Evolutionary conservation across 2,113 vertebrate genomes (phyloP).

Genomic region (Illadopsis cleaveri): DNA sequence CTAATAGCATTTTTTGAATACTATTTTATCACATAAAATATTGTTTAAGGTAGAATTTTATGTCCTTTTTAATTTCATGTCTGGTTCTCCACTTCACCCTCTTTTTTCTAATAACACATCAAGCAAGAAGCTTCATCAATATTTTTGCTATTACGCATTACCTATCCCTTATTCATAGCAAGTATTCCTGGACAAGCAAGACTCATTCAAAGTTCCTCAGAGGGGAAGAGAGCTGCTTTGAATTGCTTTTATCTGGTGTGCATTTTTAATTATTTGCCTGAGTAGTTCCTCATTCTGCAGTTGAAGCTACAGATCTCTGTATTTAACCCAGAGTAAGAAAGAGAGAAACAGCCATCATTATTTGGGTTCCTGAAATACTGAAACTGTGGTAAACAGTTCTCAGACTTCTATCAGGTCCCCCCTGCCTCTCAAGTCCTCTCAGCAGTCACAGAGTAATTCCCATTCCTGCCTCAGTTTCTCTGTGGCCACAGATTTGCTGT

Average conservation of each 20-base stretch:
- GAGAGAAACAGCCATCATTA: not conserved
- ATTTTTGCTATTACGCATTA: not conserved
- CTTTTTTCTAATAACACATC: not conserved
- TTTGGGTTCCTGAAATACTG: not conserved
- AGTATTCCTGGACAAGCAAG: not conserved
- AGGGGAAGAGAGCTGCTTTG: not conserved
- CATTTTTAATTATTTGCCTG: not conserved
- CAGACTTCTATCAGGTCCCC: not conserved
- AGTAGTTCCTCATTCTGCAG: not conserved
- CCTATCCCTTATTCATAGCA: not conserved
- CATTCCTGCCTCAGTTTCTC: not conserved
- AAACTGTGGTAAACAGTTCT: not conserved
- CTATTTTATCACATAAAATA: not conserved
- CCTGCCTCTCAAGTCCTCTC: not conserved
- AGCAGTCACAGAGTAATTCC: not conserved
- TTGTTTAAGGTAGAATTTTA: not conserved
- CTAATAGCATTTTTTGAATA: not conserved
- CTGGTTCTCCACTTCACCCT: not conserved
- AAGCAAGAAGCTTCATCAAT: not conserved
- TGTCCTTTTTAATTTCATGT: not conserved
- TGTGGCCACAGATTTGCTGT: not conserved
- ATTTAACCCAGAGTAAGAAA: not conserved
- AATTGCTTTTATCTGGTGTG: not conserved
- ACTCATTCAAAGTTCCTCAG: not conserved
- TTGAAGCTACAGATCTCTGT: not conserved